These are phyloP conservation scores for Asarcornis scutulata DNA, from an alignment of 2,113 vertebrate genomes.

Conservation along the genomic window DNA sequence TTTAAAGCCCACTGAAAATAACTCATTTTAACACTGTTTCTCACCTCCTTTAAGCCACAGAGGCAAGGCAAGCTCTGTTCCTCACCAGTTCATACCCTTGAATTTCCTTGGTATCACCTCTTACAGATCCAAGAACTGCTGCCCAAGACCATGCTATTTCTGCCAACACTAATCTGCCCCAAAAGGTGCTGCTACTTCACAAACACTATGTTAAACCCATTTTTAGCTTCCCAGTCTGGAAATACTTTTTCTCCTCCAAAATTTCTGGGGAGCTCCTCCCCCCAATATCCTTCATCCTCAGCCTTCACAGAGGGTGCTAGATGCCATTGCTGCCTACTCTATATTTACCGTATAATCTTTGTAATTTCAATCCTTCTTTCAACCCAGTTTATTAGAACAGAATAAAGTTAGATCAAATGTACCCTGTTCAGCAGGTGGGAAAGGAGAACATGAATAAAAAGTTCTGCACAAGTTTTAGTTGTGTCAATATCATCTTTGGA, in stretches of 20 bases:
- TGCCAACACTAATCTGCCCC: neutral
- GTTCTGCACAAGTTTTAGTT: neutral
- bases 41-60: neutral
- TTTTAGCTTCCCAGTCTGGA: neutral
- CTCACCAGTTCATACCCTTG: neutral
- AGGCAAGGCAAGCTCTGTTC: neutral
- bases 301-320: neutral
- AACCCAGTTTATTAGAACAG: neutral
- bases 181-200: neutral
- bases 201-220: neutral
- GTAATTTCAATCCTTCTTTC: neutral
- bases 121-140: neutral
- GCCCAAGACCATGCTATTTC: neutral
- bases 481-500: neutral
- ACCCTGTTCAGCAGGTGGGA: neutral
- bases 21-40: neutral
- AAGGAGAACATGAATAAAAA: neutral
- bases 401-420: neutral
- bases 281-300: neutral
- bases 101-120: neutral
- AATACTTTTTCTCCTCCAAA: neutral
- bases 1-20: neutral
- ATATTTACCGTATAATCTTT: neutral
- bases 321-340: neutral
- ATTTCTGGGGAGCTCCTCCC: neutral